A percentile compares a stretch with the other conserved stretches of the same genome.
Conservation (phyloP, 2,797 vertebrate genomes). For the Gobio occitaniae region DNA sequence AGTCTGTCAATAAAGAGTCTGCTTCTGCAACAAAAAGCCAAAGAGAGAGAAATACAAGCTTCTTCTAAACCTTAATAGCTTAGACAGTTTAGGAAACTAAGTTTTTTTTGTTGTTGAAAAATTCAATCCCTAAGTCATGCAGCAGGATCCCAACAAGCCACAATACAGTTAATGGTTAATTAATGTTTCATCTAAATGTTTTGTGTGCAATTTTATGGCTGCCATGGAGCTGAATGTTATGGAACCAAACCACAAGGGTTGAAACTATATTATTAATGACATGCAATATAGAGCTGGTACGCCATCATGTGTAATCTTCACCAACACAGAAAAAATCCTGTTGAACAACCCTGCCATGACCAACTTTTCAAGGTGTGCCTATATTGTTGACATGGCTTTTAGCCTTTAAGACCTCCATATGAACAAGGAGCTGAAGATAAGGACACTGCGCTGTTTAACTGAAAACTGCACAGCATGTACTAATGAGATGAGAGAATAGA, state of each 20-base stretch:
- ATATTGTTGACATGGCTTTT: conserved; percentile 12
- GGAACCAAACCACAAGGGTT: not conserved
- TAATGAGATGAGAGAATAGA: not conserved
- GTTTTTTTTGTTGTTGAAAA: not conserved
- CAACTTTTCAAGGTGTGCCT: conserved; percentile 5
- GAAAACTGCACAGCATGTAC: conserved; percentile 4
- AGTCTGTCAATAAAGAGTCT: conserved; percentile 73
- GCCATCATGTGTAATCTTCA: not conserved
- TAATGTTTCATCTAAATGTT: not conserved
- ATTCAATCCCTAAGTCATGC: not conserved
- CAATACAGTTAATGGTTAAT: not conserved
- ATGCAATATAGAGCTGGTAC: not conserved
- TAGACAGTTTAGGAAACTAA: not conserved
- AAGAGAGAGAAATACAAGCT: conserved; percentile 34
- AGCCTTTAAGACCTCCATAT: conserved; percentile 10
- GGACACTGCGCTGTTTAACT: not conserved
- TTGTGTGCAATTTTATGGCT: not conserved
- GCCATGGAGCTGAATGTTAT: not conserved
- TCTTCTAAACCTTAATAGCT: not conserved
- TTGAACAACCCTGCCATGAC: conserved; percentile 5
- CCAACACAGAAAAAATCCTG: not conserved
- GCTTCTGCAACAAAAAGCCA: conserved; percentile 62
- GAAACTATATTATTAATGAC: not conserved
- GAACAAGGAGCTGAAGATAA: not conserved
- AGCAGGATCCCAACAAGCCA: not conserved